A percentile compares a stretch with the other conserved stretches of the same genome.
Evolutionary conservation across 2,797 vertebrate species (phyloP).

Genomic region (Pteropus rufus): DNA sequence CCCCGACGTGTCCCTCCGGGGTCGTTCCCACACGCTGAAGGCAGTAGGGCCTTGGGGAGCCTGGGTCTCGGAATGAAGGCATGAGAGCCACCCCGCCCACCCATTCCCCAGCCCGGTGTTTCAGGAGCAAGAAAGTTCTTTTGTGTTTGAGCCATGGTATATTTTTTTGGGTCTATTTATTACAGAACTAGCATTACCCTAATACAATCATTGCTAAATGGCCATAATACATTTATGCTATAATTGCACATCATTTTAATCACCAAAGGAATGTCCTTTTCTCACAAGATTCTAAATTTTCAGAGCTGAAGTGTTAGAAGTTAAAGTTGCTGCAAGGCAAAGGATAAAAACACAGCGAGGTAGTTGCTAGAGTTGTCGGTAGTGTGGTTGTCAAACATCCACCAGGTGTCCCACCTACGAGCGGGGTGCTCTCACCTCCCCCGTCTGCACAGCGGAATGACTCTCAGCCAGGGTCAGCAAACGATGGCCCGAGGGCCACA

Average conservation of each 20-base stretch:
- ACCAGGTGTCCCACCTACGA: neutral
- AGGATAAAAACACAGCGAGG: neutral
- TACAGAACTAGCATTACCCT: conserved; percentile 9
- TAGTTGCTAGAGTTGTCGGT: neutral
- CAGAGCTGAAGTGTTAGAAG: neutral
- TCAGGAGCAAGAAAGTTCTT: neutral
- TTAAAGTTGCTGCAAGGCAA: neutral
- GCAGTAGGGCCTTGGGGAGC: neutral
- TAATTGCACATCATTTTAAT: neutral
- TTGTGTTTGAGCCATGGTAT: neutral
- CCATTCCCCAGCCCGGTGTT: neutral
- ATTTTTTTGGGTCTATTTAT: conserved; percentile 33
- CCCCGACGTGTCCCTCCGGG: fast-evolving
- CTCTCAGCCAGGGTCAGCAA: neutral
- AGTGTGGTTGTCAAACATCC: neutral
- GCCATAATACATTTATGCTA: neutral
- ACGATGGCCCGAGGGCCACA: fast-evolving
- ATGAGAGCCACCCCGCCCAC: fast-evolving
- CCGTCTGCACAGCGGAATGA: fast-evolving
- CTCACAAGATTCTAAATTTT: neutral
- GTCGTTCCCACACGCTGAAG: fast-evolving
- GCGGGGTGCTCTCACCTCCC: fast-evolving
- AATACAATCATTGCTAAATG: neutral
- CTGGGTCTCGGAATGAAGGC: neutral
- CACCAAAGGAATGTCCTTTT: neutral